phyloP scores from a whole-genome alignment of 2,113 vertebrate species.

The Serilophus lunatus region DNA sequence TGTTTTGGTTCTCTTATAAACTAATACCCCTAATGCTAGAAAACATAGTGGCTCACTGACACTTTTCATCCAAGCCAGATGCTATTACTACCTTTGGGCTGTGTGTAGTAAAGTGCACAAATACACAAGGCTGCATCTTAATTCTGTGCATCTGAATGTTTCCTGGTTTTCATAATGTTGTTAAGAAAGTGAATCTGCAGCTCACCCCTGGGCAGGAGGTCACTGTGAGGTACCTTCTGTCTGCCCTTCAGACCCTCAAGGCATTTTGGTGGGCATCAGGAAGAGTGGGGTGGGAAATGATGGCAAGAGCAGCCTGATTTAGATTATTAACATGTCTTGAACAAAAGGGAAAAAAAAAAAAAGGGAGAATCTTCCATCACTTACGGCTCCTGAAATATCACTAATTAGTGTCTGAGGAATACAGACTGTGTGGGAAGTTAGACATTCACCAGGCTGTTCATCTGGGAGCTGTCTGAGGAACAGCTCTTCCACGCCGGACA shows the following conservation, averaged over 20 bases:
- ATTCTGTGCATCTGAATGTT: accelerated
- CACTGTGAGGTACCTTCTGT: not conserved
- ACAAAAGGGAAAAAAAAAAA: not conserved
- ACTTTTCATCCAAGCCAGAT: not conserved
- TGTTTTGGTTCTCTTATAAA: not conserved
- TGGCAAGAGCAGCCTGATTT: not conserved
- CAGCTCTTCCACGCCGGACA: not conserved
- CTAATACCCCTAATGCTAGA: not conserved
- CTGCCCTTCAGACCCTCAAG: not conserved
- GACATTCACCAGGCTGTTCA: slow-evolving; percentile 33
- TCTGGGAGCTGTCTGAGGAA: slow-evolving; percentile 18
- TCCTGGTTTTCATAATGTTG: not conserved
- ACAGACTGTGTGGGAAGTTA: slow-evolving; percentile 55
- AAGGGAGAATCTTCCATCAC: not conserved
- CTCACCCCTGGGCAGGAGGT: not conserved
- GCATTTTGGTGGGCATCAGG: not conserved
- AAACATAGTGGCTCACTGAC: not conserved
- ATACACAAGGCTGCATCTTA: not conserved
- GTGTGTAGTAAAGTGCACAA: not conserved
- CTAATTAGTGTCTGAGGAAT: slow-evolving; percentile 62
- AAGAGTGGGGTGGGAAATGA: not conserved
- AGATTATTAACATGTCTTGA: not conserved
- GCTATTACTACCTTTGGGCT: not conserved
- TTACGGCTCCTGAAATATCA: slow-evolving; percentile 18
- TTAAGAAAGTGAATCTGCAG: not conserved